Evolutionary conservation across 2,888 invertebrate species (phyloP).

Genomic region (Drosophila tanythrix): DNA sequence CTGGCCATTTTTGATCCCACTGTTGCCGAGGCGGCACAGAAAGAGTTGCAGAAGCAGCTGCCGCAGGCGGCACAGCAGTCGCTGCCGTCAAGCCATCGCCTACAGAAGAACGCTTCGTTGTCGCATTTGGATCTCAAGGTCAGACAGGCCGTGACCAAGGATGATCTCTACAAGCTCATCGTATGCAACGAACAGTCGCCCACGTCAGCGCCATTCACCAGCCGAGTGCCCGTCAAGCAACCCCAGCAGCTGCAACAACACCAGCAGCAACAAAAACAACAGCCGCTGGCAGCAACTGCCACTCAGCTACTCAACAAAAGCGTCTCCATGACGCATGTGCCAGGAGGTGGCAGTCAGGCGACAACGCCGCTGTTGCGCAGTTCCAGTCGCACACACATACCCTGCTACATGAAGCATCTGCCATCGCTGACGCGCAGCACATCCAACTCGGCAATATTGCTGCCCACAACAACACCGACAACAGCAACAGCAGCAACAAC

Average conservation of each 20-base stretch:
- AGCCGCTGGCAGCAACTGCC: conserved; percentile 16
- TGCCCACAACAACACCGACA: conserved; percentile 40
- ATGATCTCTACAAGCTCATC: conserved; percentile 84
- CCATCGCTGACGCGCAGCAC: conserved; percentile 83
- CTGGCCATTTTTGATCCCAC: conserved; percentile 83
- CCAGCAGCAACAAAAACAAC: conserved; percentile 36
- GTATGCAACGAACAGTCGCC: conserved; percentile 82
- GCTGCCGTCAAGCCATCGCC: conserved; percentile 50
- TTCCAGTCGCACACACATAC: conserved; percentile 83
- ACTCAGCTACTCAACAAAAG: conserved; percentile 80
- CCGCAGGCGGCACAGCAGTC: conserved; percentile 58
- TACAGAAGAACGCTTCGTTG: conserved; percentile 84
- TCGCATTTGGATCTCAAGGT: conserved; percentile 84
- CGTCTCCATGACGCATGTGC: conserved; percentile 83
- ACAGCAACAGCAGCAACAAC: conserved; percentile 2
- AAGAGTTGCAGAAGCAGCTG: conserved; percentile 74
- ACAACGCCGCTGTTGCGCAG: conserved; percentile 67
- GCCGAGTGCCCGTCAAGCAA: conserved; percentile 78
- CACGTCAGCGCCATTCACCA: conserved; percentile 53
- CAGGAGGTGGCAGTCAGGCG: conserved; percentile 52
- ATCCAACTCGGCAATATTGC: conserved; percentile 83
- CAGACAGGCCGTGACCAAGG: conserved; percentile 84
- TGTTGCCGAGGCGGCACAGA: conserved; percentile 82
- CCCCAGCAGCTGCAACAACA: conserved; percentile 25
- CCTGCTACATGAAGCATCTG: conserved; percentile 83